These are phyloP conservation scores for Pocillopora grandis DNA, from an alignment of 92 coral and sea anemone species.

Conservation along the genomic window DNA sequence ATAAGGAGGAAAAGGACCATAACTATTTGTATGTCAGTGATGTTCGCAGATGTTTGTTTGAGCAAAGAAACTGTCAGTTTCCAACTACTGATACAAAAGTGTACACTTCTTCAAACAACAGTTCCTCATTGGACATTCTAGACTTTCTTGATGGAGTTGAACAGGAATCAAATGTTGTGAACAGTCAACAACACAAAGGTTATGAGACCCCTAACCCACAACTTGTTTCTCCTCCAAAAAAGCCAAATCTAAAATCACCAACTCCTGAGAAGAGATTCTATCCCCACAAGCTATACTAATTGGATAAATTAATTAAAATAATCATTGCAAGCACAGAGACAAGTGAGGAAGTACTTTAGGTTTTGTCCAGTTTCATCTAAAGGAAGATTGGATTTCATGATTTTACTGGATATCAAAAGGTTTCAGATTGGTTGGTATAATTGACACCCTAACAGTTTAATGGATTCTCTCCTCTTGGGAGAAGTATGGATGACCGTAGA, in stretches of 20 bases:
- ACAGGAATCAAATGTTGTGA: conserved; percentile 5
- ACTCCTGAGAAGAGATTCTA: conserved; percentile 62
- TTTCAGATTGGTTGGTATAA: too few species aligned
- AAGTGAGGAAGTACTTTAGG: neutral
- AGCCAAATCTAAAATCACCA: conserved; percentile 61
- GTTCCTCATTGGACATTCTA: conserved; percentile 46
- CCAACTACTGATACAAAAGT: neutral
- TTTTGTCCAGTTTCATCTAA: neutral
- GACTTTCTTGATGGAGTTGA: conserved; percentile 60
- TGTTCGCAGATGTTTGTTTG: conserved; percentile 46
- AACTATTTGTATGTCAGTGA: conserved; percentile 12
- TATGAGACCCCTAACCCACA: conserved; percentile 31
- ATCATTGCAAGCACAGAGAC: neutral
- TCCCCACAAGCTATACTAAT: conserved; percentile 53
- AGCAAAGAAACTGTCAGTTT: neutral
- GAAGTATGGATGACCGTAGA: too few species aligned
- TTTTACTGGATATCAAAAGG: too few species aligned
- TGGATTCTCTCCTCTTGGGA: too few species aligned
- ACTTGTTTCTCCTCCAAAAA: conserved; percentile 67
- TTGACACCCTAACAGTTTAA: too few species aligned
- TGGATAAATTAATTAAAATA: neutral
- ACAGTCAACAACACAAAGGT: neutral
- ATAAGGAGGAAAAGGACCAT: neutral
- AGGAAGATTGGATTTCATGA: too few species aligned
- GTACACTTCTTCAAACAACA: neutral